Evolutionary conservation across 1,140 invertebrate species (phyloP).

Genomic region (Drosophila erecta): DNA sequence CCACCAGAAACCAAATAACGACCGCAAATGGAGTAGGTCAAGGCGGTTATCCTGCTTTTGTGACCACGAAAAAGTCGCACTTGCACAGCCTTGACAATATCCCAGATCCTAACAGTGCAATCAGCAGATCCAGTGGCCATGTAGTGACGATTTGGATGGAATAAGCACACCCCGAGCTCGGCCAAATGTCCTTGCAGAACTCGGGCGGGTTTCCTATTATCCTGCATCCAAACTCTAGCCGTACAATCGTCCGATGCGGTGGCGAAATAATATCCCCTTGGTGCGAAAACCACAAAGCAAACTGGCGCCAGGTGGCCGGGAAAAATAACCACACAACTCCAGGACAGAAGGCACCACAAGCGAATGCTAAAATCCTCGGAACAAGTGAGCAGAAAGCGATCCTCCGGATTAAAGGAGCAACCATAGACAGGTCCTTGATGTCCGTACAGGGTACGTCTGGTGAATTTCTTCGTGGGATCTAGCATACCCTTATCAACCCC

Average conservation of each 20-base stretch:
- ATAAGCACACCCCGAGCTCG: slow-evolving; percentile 36
- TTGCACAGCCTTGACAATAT: slow-evolving; percentile 32
- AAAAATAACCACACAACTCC: slow-evolving; percentile 62
- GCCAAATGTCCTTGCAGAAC: slow-evolving; percentile 52
- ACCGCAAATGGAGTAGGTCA: slow-evolving; percentile 53
- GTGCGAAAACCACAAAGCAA: slow-evolving; percentile 45
- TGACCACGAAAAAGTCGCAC: slow-evolving; percentile 58
- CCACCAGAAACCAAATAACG: slow-evolving; percentile 49
- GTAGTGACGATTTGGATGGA: slow-evolving; percentile 61
- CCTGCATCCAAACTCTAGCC: slow-evolving; percentile 58
- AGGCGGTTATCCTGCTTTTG: slow-evolving; percentile 5
- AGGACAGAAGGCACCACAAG: slow-evolving; percentile 58
- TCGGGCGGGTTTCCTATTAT: slow-evolving; percentile 22
- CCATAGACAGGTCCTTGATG: slow-evolving; percentile 46
- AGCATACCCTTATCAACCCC: slow-evolving; percentile 44
- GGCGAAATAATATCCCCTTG: slow-evolving; percentile 53
- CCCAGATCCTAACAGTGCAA: slow-evolving; percentile 57
- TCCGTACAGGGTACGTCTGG: slow-evolving; percentile 33
- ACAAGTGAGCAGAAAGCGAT: slow-evolving; percentile 50
- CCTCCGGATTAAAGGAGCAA: slow-evolving; percentile 41
- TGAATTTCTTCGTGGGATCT: slow-evolving; percentile 22
- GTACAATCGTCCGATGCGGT: slow-evolving; percentile 51
- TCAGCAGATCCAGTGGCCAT: slow-evolving; percentile 62
- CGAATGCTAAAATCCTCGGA: slow-evolving; percentile 54
- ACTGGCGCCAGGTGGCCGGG: slow-evolving; percentile 34